Percentiles rank a stretch among this genome's conserved stretches.
phyloP scores from a whole-genome alignment of 2,113 vertebrate genomes.

The Ptychochromis oligacanthus region DNA sequence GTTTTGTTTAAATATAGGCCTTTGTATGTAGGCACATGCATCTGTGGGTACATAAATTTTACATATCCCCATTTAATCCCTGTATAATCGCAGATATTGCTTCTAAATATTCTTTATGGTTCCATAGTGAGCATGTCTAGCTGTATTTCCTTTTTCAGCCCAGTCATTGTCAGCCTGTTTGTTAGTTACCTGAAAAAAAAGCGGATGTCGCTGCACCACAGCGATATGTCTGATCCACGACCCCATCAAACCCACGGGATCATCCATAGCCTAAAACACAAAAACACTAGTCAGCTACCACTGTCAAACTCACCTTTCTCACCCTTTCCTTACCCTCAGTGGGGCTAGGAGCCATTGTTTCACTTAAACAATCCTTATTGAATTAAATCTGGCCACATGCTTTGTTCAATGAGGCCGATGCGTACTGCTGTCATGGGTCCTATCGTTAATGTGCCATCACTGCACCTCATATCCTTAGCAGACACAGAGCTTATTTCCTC shows the following conservation, averaged over 20 bases:
- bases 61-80: neutral
- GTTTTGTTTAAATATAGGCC: neutral
- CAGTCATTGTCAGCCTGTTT: constrained; percentile 47
- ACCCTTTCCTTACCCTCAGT: constrained; percentile 71
- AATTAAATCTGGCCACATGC: constrained; percentile 64
- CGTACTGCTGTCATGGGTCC: constrained; percentile 76
- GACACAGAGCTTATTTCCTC: constrained; percentile 80
- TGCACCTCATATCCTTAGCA: constrained; percentile 80
- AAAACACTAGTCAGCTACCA: constrained; percentile 54
- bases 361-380: constrained; percentile 79
- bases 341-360: constrained; percentile 75
- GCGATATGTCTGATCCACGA: constrained; percentile 53
- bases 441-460: constrained; percentile 84
- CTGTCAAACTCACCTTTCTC: constrained; percentile 75
- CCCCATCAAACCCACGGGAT: constrained; percentile 61
- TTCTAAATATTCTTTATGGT: constrained; percentile 27
- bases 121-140: neutral
- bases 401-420: constrained; percentile 67
- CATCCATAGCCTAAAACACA: constrained; percentile 57
- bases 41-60: neutral
- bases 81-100: constrained; percentile 16
- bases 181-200: constrained; percentile 61
- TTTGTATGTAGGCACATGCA: neutral
- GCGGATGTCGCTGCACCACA: constrained; percentile 55
- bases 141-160: constrained; percentile 24